A percentile compares a stretch with the other conserved stretches of the same genome.
Conservation (phyloP, 2,113 vertebrate species). For the Nesospiza acunhae region DNA sequence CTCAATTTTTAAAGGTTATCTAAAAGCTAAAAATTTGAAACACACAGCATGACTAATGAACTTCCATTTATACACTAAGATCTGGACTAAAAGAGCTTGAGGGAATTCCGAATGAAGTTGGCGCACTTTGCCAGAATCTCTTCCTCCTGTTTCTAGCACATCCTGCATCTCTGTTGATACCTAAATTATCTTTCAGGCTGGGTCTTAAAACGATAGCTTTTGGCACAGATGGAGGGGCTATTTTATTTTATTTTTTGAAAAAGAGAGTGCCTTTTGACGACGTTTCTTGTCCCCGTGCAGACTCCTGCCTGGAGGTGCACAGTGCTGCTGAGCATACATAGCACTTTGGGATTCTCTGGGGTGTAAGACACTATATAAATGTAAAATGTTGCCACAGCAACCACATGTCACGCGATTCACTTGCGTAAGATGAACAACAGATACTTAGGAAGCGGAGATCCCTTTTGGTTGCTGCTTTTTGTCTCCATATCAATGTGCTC, state of each 20-base stretch:
- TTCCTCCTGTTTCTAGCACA: not conserved
- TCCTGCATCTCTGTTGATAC: not conserved
- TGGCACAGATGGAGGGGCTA: not conserved
- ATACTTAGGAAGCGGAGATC: slow-evolving; percentile 27
- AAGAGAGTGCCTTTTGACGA: not conserved
- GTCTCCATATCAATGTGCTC: not conserved
- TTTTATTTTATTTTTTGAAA: not conserved
- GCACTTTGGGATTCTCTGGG: not conserved
- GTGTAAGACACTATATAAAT: slow-evolving; percentile 32
- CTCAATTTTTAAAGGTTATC: slow-evolving; percentile 23
- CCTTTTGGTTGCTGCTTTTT: not conserved
- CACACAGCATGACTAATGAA: not conserved
- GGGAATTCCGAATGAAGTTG: not conserved
- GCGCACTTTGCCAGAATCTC: not conserved
- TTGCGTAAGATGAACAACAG: slow-evolving; percentile 54
- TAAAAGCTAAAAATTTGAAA: not conserved
- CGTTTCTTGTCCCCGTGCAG: not conserved
- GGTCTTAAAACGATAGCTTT: not conserved
- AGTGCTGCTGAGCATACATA: not conserved
- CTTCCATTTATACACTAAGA: not conserved
- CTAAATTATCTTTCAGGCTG: not conserved
- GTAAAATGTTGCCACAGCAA: slow-evolving; percentile 58
- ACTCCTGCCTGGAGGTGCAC: not conserved
- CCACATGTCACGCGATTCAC: slow-evolving; percentile 52
- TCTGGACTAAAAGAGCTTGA: not conserved